Conservation (phyloP, 2,797 vertebrate genomes). For the Eulemur albifrons region DNA sequence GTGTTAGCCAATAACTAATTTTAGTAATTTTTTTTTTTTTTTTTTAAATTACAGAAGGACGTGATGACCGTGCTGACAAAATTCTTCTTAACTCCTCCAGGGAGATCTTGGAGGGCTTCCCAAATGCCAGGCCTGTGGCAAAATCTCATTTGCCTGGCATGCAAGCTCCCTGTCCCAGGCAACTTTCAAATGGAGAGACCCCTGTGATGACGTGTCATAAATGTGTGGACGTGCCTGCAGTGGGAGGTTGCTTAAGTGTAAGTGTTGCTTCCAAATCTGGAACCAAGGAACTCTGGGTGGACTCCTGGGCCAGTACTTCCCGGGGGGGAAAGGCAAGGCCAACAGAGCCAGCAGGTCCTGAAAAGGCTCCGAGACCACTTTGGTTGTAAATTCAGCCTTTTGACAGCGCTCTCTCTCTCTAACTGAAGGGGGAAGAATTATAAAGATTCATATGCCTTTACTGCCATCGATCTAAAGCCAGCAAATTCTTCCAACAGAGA, state of each 20-base stretch:
- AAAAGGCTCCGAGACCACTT: background rate
- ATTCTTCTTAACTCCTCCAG: background rate
- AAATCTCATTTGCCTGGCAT: background rate
- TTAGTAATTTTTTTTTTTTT: background rate
- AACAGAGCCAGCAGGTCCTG: background rate
- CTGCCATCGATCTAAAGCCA: background rate
- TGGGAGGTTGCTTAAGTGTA: background rate
- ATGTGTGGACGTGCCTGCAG: accelerated
- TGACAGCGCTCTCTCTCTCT: background rate
- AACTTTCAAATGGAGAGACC: background rate
- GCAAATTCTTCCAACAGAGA: background rate
- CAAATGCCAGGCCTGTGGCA: background rate
- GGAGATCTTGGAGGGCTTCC: background rate
- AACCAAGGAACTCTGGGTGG: background rate
- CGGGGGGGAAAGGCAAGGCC: background rate
- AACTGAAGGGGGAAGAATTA: background rate
- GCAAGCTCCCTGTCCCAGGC: background rate
- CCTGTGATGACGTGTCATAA: background rate
- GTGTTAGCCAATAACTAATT: background rate
- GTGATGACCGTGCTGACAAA: background rate
- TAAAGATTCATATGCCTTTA: background rate
- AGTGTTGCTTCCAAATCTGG: slow-evolving; percentile 10
- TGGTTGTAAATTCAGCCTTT: background rate
- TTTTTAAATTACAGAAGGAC: background rate
- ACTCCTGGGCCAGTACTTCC: background rate